A percentile compares a stretch with the other conserved stretches of the same genome.
Evolutionary conservation across 2,113 vertebrate species (phyloP).

Genomic region (Jaculus jaculus): DNA sequence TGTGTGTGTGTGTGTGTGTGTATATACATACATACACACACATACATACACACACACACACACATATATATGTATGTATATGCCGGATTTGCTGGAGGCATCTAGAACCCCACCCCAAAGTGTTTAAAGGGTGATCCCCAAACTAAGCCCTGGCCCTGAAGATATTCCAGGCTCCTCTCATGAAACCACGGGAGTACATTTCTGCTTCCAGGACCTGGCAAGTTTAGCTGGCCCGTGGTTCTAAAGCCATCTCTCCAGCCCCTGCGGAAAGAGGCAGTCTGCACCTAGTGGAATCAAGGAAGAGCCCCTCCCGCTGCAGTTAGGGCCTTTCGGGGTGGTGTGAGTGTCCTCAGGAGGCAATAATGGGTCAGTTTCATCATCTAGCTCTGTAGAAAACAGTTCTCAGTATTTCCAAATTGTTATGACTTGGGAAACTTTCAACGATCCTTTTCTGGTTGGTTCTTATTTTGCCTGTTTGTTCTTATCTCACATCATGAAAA

Average conservation of each 20-base stretch:
- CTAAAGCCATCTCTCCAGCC: background rate
- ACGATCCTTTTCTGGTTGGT: background rate
- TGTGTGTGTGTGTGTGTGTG: too few species aligned
- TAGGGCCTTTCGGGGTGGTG: background rate
- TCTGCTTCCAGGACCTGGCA: background rate
- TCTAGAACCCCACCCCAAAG: background rate
- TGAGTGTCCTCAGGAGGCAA: background rate
- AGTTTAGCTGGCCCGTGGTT: background rate
- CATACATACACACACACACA: too few species aligned
- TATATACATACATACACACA: too few species aligned
- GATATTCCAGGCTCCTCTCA: background rate
- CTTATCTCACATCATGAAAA: background rate
- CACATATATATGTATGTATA: too few species aligned
- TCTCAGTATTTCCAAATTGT: background rate
- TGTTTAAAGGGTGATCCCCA: too few species aligned
- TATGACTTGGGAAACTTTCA: conserved; percentile 9
- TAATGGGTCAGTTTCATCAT: background rate
- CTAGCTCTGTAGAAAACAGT: background rate
- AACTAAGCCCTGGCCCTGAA: background rate
- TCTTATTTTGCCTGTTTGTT: background rate
- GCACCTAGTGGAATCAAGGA: background rate
- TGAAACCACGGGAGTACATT: rapidly evolving
- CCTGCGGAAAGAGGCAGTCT: background rate
- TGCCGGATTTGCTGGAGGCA: background rate
- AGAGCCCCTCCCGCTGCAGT: background rate